These are phyloP conservation scores for Hydractinia symbiolongicarpus DNA, from an alignment of 30 jellyfish, hydroid and myxozoan species.

Conservation along the genomic window DNA sequence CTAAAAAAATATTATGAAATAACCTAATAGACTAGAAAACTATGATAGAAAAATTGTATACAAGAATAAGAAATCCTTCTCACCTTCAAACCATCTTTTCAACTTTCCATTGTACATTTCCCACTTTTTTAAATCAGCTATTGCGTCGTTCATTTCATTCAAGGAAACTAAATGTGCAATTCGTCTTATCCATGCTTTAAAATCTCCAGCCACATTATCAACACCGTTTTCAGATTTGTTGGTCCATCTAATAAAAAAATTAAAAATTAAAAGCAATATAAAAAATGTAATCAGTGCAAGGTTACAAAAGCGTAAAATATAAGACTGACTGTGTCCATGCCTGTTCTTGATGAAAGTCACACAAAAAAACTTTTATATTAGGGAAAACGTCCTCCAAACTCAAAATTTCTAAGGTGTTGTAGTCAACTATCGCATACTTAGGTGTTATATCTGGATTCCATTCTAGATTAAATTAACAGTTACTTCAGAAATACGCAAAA, in stretches of 20 bases:
- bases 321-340: background rate
- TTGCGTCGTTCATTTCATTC: background rate
- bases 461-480: background rate
- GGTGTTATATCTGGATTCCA: constrained; percentile 5
- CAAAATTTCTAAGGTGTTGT: background rate
- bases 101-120: background rate
- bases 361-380: too few species aligned
- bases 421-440: background rate
- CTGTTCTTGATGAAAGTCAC: constrained; percentile 5
- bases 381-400: constrained; percentile 4
- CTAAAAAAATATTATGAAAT: too few species aligned
- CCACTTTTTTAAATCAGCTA: background rate
- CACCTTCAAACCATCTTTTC: background rate
- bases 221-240: background rate
- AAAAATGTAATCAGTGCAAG: too few species aligned
- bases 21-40: too few species aligned
- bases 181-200: background rate
- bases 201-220: background rate
- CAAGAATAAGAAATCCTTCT: too few species aligned
- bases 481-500: background rate
- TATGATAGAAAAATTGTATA: too few species aligned
- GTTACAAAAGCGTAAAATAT: background rate
- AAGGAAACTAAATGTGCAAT: background rate
- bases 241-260: background rate
- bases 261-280: background rate